Evolutionary conservation across 2,888 invertebrate genomes (phyloP).

Genomic region (Lymantria monacha): DNA sequence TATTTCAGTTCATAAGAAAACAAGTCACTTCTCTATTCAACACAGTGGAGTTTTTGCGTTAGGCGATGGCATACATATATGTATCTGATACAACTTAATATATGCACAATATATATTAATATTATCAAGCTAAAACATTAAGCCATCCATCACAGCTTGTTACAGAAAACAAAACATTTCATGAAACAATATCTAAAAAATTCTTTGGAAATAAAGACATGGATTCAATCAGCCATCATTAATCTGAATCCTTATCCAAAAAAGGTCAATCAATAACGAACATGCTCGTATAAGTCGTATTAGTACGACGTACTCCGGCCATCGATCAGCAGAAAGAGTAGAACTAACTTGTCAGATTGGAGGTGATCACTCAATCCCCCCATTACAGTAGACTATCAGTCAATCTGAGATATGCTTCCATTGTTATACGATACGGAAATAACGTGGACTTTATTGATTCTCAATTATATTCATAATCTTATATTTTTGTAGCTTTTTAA

Average conservation of each 20-base stretch:
- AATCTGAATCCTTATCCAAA: conserved; percentile 26
- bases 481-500: neutral
- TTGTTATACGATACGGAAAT: conserved; percentile 26
- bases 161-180: too few species aligned
- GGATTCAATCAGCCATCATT: conserved; percentile 14
- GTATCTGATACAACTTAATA: too few species aligned
- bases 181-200: too few species aligned
- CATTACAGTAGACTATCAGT: conserved; percentile 74
- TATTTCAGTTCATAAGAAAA: too few species aligned
- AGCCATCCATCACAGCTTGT: too few species aligned
- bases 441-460: neutral
- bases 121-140: too few species aligned
- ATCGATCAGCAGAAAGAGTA: conserved; percentile 68
- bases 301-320: conserved; percentile 43
- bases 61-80: too few species aligned
- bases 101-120: too few species aligned
- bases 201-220: neutral
- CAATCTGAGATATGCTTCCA: conserved; percentile 47
- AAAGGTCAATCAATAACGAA: conserved; percentile 62
- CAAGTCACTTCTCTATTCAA: too few species aligned
- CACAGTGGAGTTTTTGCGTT: too few species aligned
- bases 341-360: conserved; percentile 79
- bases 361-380: conserved; percentile 76
- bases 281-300: conserved; percentile 41
- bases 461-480: neutral